Evolutionary conservation across 2,797 vertebrate species (phyloP), one percentile per base, ranked within the genome.

Genomic region (Arnoldichthys spilopterus): DNA sequence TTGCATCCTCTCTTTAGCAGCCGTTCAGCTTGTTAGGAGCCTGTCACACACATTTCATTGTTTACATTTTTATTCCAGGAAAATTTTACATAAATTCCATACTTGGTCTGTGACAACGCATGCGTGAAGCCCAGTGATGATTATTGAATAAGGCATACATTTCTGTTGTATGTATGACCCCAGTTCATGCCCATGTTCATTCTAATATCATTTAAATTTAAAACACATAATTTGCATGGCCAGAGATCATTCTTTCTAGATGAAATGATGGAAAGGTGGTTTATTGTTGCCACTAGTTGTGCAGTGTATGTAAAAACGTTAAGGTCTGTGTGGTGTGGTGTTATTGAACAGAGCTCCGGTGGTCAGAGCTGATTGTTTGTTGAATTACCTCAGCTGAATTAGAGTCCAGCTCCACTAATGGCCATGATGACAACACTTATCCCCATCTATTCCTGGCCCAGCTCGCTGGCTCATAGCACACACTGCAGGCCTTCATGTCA

Each of bases 361-460:
- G 78, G 53, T 88, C 49, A 63, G 45, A 47, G 18, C 47, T 56
- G 67, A 70, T 68, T 83, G 77, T 84, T 63, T 78, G 71, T 79
- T 74, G 79, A 87, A 86, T 89, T 87, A 84, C 85, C 76, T 70
- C 59, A 77, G 64, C 74, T 74, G 68, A 87, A 82, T 87, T 85
- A 85, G 81, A 89, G 80, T 87, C 83, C 78, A 84, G 49, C 66
- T 79, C 70, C 81, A 86, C 82, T 86, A 85, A 88, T 84, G 81
- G 62, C 72, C 74, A 75, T 83, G 83, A 87, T 90, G 91, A 88
- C 87, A 84, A 85, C 85, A 81, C 83, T 88, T 85, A 82, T 86
- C 85, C 83, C 68, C 81, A 86, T 88, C 88, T 82, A 84, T 83
- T 85, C 59, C 77, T 83, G 78, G 58, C 74, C 72, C 56, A 20